Conservation (phyloP, 2,888 invertebrate species). For the Saturnia pavonia region DNA sequence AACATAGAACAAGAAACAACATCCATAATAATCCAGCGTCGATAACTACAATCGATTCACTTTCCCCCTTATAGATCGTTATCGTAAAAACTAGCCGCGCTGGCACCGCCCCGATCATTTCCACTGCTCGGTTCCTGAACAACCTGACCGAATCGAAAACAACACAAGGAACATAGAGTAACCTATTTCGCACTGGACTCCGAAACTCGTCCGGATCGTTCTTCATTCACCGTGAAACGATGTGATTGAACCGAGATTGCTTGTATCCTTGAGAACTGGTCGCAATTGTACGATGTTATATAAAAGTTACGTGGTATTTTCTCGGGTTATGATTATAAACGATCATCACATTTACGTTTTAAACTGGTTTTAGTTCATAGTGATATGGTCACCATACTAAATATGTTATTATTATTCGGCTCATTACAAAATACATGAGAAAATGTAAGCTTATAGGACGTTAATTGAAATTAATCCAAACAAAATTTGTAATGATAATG, state of each 20-base stretch:
- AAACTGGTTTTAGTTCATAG: background rate
- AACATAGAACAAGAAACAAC: constrained; percentile 2
- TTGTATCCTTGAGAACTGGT: constrained; percentile 72
- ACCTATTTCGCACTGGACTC: constrained; percentile 31
- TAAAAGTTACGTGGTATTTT: constrained; percentile 49
- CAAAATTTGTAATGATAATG: too few species aligned
- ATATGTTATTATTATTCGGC: too few species aligned
- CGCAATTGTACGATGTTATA: constrained; percentile 56
- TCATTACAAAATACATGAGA: too few species aligned
- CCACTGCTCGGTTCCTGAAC: constrained; percentile 32
- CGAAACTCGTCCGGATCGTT: constrained; percentile 46
- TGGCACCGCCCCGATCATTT: constrained; percentile 37
- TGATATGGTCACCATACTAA: background rate
- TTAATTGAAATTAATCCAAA: too few species aligned
- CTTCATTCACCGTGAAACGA: constrained; percentile 70
- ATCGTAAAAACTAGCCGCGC: constrained; percentile 61
- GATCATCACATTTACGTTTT: constrained; percentile 11
- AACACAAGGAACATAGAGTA: background rate
- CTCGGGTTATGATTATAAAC: constrained; percentile 24
- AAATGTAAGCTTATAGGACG: too few species aligned
- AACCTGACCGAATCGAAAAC: constrained; percentile 24
- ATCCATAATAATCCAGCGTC: constrained; percentile 49
- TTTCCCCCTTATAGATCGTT: constrained; percentile 63
- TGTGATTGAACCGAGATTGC: constrained; percentile 71
- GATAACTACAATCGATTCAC: constrained; percentile 65